These are phyloP conservation scores for Rotaria socialis DNA, from an alignment of 2,888 invertebrate species.

Conservation along the genomic window DNA sequence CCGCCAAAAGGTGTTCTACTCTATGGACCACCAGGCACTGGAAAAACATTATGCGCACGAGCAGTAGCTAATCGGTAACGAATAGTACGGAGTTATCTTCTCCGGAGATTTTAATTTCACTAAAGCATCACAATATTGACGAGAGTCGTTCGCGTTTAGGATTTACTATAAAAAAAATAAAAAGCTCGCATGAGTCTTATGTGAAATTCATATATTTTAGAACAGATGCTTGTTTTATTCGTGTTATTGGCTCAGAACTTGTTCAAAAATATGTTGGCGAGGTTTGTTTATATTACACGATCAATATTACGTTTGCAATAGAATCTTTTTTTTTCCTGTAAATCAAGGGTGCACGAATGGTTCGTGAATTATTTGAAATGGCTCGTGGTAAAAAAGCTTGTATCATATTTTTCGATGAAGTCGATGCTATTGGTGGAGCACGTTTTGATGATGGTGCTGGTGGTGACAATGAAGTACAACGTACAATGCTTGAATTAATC, in stretches of 20 bases:
- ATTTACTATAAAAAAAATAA: too few relatives aligned
- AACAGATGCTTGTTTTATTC: constrained; percentile 97
- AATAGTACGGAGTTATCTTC: too few relatives aligned
- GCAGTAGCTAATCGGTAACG: constrained; percentile 80
- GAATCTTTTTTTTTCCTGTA: too few relatives aligned
- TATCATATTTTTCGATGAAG: constrained; percentile 98
- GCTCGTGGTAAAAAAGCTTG: constrained; percentile 98
- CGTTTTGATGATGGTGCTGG: constrained; percentile 98
- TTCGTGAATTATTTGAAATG: constrained; percentile 97
- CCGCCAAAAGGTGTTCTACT: constrained; percentile 92
- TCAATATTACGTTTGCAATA: too few relatives aligned
- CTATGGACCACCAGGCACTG: constrained; percentile 97
- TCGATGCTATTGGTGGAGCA: constrained; percentile 92
- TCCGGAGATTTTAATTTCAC: too few relatives aligned
- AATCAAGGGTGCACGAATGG: constrained; percentile 83
- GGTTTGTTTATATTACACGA: constrained; percentile 56
- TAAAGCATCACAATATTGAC: too few relatives aligned
- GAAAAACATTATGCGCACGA: constrained; percentile 93
- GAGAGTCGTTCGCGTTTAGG: too few relatives aligned
- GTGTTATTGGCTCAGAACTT: constrained; percentile 88
- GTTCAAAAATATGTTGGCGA: constrained; percentile 89
- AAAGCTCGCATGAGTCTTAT: too few relatives aligned
- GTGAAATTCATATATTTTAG: background rate
- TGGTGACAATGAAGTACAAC: constrained; percentile 75
- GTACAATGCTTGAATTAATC: constrained; percentile 97